Base-by-base conservation (phyloP, 1,140 invertebrate genomes). In the Drosophila bifasciata region DNA sequence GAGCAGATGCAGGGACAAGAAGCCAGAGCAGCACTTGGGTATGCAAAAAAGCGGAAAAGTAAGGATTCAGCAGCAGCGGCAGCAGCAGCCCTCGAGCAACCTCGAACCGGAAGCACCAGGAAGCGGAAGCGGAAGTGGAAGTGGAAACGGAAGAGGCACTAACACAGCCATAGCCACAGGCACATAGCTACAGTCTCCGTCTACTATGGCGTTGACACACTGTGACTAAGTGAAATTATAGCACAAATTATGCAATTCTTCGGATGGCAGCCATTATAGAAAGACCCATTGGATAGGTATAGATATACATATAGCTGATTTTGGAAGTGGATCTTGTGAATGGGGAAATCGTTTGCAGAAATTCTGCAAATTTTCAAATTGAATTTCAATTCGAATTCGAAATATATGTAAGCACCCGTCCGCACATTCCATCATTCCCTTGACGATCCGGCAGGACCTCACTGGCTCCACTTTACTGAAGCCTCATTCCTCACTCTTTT, bases 151-250 rank as follows among this genome's bases (percentile, higher is more conserved):
- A 68, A 68, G 64, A 68, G 63, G 43, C 64, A 68, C 64, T 46
- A 11, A 32, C 28, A 11, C 9, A 32, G 28, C 9, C 8, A 32
- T 1, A 32, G 28, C 9, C 28, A 3, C 8, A 32, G 3, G 11
- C 9, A 2, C 25, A 9, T 2, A 32, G 32, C 1, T 2, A 32
- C 28, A 32, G 11, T 11, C 32, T 36, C 11, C 11, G 66, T 53
- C 55, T 56, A 23, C 55, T 56, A 23, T 67, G 64, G 55, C 62
- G 62, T 50, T 46, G 64, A 49, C 43, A 40, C 61, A 68, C 41
- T 36, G 62, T 56, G 66, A 44, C 36, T 56, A 56, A 69, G 63
- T 69, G 66, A 69, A 69, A 69, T 69, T 68, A 56, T 69, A 45
- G 41, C 40, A 25, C 49, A 56, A 69, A 69, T 68, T 69, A 69